Evolutionary conservation across 2,888 invertebrate genomes (phyloP), one percentile per base, ranked within the genome.

Genomic region (Druceiella hillmani): DNA sequence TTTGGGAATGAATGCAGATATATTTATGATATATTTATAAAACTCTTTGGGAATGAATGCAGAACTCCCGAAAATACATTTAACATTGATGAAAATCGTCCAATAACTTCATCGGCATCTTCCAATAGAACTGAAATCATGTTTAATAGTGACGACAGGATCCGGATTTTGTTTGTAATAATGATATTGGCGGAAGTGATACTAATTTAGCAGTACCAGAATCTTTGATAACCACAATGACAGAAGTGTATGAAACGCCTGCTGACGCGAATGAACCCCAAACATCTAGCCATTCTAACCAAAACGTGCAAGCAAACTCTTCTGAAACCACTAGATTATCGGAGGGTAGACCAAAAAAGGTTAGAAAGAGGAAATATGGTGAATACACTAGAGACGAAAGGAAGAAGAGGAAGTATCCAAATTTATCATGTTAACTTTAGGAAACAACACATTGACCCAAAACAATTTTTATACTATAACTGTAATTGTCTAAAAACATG

Each of bases 341-440:
- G 16, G 17, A 31, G n/a, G n/a, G n/a, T 26, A 37, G 37, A 14
- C 37, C 37, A 37, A 37, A 31, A 31, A 37, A 32, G 25, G 37
- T 31, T 17, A 37, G 37, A 31, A 37, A 37, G 32, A 37, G 37
- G 32, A 32, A 32, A 10, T 31, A 31, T 32, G 37, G 36, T 30
- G 36, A 24, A n/a, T 9, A 25, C 31, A 31, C 32, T 17, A 17
- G 25, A 30, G 31, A 37, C 26, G 31, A 37, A 32, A 37, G 37
- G 17, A 31, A 30, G 32, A 37, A 31, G n/a, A 37, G 31, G 13
- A 37, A 37, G 12, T 31, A 31, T 11, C 13, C 28, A 29, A 36
- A 36, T 28, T 14, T 36, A 11, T 9, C 29, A 36, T 17, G 14
- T 17, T 5, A 36, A 15, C 20, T 16, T 15, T 16, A 5, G n/a